phyloP scores from a whole-genome alignment of 1,140 invertebrate genomes.

The Phthorimaea operculella region DNA sequence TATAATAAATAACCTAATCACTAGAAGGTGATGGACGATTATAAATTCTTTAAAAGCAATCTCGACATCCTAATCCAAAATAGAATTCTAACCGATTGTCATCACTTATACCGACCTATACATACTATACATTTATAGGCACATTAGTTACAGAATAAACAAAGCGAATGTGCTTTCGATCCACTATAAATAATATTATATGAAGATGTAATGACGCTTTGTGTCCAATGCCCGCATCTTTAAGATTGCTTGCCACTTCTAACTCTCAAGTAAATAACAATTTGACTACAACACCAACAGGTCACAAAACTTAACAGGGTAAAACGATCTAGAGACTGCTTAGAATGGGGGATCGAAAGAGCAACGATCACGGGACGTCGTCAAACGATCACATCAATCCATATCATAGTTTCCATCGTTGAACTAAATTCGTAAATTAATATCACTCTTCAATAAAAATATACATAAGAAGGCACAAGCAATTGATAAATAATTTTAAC shows the following conservation, averaged over 20 bases:
- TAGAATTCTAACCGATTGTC: slow-evolving; percentile 37
- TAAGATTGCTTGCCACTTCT: slow-evolving; percentile 41
- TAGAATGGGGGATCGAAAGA: slow-evolving; percentile 52
- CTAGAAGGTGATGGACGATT: slow-evolving; percentile 27
- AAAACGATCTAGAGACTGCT: slow-evolving; percentile 36
- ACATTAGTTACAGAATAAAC: slow-evolving; percentile 65
- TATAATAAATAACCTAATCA: slow-evolving; percentile 17
- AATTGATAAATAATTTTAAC: slow-evolving; percentile 60
- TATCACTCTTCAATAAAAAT: slow-evolving; percentile 56
- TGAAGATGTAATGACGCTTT: slow-evolving; percentile 44
- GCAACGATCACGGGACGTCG: slow-evolving; percentile 44
- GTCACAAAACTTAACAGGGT: slow-evolving; percentile 42
- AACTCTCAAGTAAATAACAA: slow-evolving; percentile 50
- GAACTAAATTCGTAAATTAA: slow-evolving; percentile 61
- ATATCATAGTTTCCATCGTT: slow-evolving; percentile 19
- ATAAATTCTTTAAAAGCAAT: slow-evolving; percentile 24
- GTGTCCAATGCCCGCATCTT: slow-evolving; percentile 59
- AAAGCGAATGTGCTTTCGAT: slow-evolving; percentile 60
- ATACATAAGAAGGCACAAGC: slow-evolving; percentile 62
- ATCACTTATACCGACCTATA: slow-evolving; percentile 59
- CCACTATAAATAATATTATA: slow-evolving; percentile 56
- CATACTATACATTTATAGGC: slow-evolving; percentile 66
- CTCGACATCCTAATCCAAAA: slow-evolving; percentile 25
- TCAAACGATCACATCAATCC: slow-evolving; percentile 39
- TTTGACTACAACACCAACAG: slow-evolving; percentile 56